Base-by-base conservation (phyloP, 2,888 invertebrate species). In the Acanthosepion lycidas region DNA sequence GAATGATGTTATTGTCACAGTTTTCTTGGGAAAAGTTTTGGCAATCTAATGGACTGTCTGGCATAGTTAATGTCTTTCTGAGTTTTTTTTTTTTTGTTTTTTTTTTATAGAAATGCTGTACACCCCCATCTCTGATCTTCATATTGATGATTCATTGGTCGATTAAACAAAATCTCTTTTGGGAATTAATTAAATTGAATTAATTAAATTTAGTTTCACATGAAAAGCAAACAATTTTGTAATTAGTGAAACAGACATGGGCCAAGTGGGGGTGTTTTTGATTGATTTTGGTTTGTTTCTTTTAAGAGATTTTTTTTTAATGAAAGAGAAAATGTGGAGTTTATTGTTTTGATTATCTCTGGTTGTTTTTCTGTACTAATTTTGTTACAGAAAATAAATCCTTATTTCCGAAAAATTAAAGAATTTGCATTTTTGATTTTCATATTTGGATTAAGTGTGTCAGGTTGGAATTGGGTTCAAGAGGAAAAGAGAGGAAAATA, bases 151-250 rank as follows among this genome's bases (percentile, higher is more conserved):
- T 78, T 78, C 78, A 78, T 78, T 78, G 78, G 78, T 78, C 78
- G 78, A 78, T 78, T 78, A 78, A 78, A 78, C 78, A 78, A 78
- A 78, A 78, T 78, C 78, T 78, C 78, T 78, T 78, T 78, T 78
- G n/a, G 78, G 78, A 78, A 78, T 78, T 78, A 78, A 78, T 78
- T 78, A 78, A 78, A 78, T 78, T 78, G 78, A 78, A 78, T 78
- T 78, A 78, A 78, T 78, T 78, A 78, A 78, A 78, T 78, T 78
- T 78, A n/a, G 78, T 78, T n/a, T 78, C 78, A 78, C 78, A 78
- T 78, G 78, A 78, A 78, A 78, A n/a, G 78, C 78, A 78, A 78
- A 78, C 78, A 78, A 78, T 78, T 78, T 78, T 78, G 78, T 78
- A 78, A 78, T 78, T 78, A 78, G 78, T n/a, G 78, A 78, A 78